phyloP scores from a whole-genome alignment of 37 sponge, comb jelly and placozoan species.

The Halisarca cf. caerulea region DNA sequence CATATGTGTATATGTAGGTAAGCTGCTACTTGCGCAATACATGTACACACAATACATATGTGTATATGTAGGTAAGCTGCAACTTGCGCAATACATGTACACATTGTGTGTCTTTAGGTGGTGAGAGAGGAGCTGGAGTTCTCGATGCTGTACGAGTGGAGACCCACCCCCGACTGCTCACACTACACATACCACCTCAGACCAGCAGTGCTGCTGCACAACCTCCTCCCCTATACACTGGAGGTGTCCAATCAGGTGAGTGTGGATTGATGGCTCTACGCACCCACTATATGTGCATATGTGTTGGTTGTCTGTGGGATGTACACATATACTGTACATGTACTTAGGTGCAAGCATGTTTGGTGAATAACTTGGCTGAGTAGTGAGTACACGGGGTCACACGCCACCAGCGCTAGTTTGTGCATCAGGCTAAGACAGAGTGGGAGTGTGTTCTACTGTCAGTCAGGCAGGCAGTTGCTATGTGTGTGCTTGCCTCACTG shows the following conservation, averaged over 20 bases:
- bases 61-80: too few species aligned
- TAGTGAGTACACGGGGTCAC: too few species aligned
- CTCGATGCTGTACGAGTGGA: constrained; percentile 27
- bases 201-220: constrained; percentile 70
- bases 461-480: too few species aligned
- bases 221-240: constrained; percentile 45
- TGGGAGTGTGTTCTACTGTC: too few species aligned
- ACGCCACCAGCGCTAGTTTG: too few species aligned
- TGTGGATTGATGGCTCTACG: not conserved
- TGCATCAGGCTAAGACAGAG: too few species aligned
- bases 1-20: not conserved
- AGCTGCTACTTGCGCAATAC: too few species aligned
- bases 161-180: constrained; percentile 32
- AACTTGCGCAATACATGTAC: not conserved
- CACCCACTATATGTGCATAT: not conserved
- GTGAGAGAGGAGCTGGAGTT: constrained; percentile 53
- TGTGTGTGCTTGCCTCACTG: too few species aligned
- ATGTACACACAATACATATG: too few species aligned
- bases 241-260: not conserved
- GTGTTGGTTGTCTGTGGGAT: not conserved
- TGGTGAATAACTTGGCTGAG: too few species aligned
- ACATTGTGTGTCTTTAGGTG: constrained; percentile 25
- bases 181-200: constrained; percentile 75
- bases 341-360: too few species aligned
- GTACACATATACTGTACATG: constrained; percentile 7